Evolutionary conservation across 2,888 invertebrate species (phyloP).

Genomic region (Amiota communis): DNA sequence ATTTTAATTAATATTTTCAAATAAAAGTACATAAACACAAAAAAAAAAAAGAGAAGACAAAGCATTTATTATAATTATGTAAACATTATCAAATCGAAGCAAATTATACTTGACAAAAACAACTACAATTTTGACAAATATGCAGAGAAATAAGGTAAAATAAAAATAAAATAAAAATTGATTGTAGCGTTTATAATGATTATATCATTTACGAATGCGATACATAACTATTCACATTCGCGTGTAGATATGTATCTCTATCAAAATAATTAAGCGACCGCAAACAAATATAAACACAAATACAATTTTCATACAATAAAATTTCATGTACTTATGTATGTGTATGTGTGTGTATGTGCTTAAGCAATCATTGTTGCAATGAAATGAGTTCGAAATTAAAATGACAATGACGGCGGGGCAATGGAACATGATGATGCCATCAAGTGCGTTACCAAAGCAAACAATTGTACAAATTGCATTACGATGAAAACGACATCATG

Average conservation of each 20-base stretch:
- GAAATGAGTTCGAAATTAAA: background rate
- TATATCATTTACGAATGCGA: too few species aligned
- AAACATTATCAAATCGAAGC: too few species aligned
- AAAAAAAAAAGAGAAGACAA: too few species aligned
- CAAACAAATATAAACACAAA: constrained; percentile 43
- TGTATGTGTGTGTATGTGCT: background rate
- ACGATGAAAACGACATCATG: constrained; percentile 3
- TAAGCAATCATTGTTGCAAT: background rate
- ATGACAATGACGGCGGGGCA: background rate
- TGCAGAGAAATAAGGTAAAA: background rate
- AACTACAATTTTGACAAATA: background rate
- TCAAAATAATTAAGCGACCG: constrained; percentile 58
- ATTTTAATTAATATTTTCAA: constrained; percentile 10
- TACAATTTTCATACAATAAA: constrained; percentile 1
- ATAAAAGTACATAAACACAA: background rate
- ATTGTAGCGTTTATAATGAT: too few species aligned
- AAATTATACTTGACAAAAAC: background rate
- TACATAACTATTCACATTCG: too few species aligned
- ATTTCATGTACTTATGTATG: background rate
- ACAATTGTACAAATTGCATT: constrained; percentile 14
- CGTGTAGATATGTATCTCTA: background rate
- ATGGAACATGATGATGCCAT: too few species aligned
- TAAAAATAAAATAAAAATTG: too few species aligned
- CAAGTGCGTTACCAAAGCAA: background rate
- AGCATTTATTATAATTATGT: too few species aligned